phyloP scores from a whole-genome alignment of 2,797 vertebrate species.

The Psittacula echo region DNA sequence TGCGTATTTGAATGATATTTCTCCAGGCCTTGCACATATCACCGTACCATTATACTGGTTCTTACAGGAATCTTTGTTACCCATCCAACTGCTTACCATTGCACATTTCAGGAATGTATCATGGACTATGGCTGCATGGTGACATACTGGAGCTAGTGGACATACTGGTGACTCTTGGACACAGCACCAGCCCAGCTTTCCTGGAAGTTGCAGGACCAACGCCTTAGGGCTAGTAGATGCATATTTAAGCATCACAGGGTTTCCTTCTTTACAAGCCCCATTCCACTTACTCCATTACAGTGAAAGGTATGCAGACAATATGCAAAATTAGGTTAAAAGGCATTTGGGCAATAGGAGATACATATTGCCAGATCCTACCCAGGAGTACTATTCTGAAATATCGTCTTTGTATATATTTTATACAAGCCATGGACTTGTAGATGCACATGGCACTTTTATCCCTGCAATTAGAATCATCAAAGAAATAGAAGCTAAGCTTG shows the following conservation, averaged over 20 bases:
- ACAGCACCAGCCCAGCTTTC: neutral
- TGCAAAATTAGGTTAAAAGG: neutral
- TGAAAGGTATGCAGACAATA: neutral
- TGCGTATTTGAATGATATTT: neutral
- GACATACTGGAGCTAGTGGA: neutral
- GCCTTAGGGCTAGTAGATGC: neutral
- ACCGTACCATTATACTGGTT: neutral
- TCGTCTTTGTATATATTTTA: neutral
- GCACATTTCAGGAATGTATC: neutral
- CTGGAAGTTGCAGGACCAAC: neutral
- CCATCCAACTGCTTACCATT: neutral
- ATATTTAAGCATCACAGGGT: neutral
- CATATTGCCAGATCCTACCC: neutral
- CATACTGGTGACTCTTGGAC: neutral
- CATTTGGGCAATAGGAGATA: neutral
- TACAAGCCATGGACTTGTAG: neutral
- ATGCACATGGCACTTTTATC: neutral
- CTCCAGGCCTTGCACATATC: neutral
- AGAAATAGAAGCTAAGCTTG: neutral
- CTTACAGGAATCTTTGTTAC: neutral
- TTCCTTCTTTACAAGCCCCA: neutral
- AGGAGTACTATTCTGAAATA: neutral
- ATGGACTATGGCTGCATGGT: neutral
- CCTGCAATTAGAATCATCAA: neutral
- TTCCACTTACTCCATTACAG: neutral